Percentiles rank a stretch among this genome's conserved stretches.
These are phyloP conservation scores for Acanthurus leucopareius DNA, from an alignment of 2,797 vertebrate genomes.

Conservation along the genomic window DNA sequence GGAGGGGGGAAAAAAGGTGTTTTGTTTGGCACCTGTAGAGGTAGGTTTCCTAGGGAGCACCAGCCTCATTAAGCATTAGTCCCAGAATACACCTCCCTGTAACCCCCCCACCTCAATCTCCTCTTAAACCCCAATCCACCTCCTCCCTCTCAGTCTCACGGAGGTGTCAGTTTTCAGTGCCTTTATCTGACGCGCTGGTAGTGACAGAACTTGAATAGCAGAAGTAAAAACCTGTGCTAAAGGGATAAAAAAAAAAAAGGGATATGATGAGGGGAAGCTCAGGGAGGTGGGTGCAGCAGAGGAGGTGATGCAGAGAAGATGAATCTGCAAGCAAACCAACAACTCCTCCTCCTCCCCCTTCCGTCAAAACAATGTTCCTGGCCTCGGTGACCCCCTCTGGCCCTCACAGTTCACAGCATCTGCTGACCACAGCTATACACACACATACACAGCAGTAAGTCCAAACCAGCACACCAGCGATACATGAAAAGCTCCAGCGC, in stretches of 20 bases:
- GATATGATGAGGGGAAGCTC: not conserved
- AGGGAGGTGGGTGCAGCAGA: not conserved
- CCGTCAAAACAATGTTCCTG: conserved; percentile 52
- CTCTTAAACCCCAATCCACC: conserved; percentile 30
- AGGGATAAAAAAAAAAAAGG: conserved; percentile 9
- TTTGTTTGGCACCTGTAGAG: conserved; percentile 79
- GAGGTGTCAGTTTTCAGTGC: conserved; percentile 82
- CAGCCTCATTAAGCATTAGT: conserved; percentile 75
- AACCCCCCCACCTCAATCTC: conserved; percentile 33
- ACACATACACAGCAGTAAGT: conserved; percentile 24
- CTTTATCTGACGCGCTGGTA: conserved; percentile 50
- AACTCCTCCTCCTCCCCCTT: conserved; percentile 9
- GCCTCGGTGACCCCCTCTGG: conserved; percentile 55
- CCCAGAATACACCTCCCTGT: conserved; percentile 33
- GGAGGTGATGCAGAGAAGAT: conserved; percentile 34
- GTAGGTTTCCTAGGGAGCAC: conserved; percentile 69
- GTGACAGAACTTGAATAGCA: conserved; percentile 25
- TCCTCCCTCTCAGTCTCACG: conserved; percentile 55
- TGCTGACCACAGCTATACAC: conserved; percentile 63
- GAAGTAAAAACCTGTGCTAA: not conserved
- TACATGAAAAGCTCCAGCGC: conserved; percentile 17
- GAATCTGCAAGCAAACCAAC: conserved; percentile 36
- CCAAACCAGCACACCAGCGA: conserved; percentile 3
- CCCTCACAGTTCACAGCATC: conserved; percentile 55
- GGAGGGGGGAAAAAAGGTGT: conserved; percentile 33